A percentile compares a stretch with the other conserved stretches of the same genome.
Conservation (phyloP, 2,888 invertebrate genomes). For the Homarus gammarus region DNA sequence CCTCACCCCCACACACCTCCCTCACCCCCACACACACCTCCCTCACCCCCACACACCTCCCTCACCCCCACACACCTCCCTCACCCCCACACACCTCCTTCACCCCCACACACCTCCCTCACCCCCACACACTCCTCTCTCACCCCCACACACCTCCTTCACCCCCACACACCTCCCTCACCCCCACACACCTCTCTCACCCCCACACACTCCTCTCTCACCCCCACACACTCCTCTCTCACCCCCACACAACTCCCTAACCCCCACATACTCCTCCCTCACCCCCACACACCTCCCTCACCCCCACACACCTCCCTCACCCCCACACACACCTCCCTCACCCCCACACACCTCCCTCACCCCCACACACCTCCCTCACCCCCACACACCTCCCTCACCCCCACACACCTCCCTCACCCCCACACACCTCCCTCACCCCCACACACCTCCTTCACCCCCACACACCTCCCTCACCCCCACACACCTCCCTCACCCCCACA, state of each 20-base stretch:
- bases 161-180: not conserved
- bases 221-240: not conserved
- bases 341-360: conserved; percentile 4
- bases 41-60: no score
- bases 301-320: not conserved
- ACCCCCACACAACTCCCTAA: not conserved
- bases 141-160: no score
- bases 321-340: not conserved
- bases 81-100: no score
- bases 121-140: no score
- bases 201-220: not conserved
- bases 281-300: not conserved
- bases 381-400: not conserved
- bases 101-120: no score
- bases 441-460: not conserved
- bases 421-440: not conserved
- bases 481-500: not conserved
- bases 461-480: not conserved
- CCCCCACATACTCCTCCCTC: conserved; percentile 5
- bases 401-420: not conserved
- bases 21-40: no score
- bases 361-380: not conserved
- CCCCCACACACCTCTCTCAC: not conserved
- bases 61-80: no score
- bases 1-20: no score